Base-by-base conservation (phyloP, 2,888 invertebrate genomes). In the Lepidocyrtinus sp. region DNA sequence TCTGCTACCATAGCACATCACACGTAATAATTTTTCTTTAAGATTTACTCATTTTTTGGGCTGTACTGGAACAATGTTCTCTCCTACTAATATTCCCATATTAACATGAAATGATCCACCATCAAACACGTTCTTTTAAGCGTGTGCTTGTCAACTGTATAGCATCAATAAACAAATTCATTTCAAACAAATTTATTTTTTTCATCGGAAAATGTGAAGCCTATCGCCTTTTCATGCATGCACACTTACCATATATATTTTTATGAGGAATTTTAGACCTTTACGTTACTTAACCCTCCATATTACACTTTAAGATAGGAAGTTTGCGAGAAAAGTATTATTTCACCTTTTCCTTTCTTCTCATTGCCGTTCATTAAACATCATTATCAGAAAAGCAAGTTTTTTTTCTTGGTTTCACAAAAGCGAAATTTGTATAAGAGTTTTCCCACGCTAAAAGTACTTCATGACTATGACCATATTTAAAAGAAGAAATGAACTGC, bases 401-500 rank as follows among this genome's bases (percentile, higher is more conserved):
- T 19, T 68, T 5, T 62, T 59, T 61, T 70, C 3, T 63, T n/a
- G n/a, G n/a, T 63, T 45, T 68, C 46, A 46, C 9, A 61, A 9
- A 36, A 45, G 27, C 45, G 25, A 75, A 75, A 75, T 68, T 67
- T 68, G 61, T 64, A 74, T 46, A 36, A 46, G 36, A 19, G 55
- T 64, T 76, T 76, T 76, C 76, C 76, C 76, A 76, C 76, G 65
- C 64, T 55, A 5, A 59, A 62, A 45, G 22, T 55, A 17, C 55
- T n/a, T 55, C 17, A 15, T 55, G n/a, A n/a, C 17, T 17, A 55
- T 55, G n/a, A n/a, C 55, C 55, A 55, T 55, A 55, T 55, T 55
- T 17, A 17, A 55, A 55, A 55, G 36, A 36, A 36, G 12, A 36
- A 36, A 36, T 7, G 2, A 17, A 55, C 9, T 55, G 55, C 17